Conservation (phyloP, 2,113 vertebrate species). For the Lophura nycthemera region DNA sequence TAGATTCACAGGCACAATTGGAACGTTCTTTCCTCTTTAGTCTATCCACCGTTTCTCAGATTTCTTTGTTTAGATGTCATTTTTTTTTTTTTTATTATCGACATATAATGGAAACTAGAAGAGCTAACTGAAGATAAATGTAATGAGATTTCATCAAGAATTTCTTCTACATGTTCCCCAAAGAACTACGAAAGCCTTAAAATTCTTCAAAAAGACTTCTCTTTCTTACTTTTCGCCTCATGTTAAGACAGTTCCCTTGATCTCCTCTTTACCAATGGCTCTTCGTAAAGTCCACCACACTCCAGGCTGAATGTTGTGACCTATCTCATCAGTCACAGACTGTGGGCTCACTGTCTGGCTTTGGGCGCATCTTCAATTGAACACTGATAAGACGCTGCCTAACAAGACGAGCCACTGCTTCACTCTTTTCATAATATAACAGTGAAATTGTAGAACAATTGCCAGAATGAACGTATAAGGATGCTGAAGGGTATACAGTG, state of each 20-base stretch:
- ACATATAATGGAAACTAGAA: not conserved
- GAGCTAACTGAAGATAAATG: not conserved
- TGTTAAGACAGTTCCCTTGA: not conserved
- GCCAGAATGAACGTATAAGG: constrained; percentile 23
- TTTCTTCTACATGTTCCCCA: not conserved
- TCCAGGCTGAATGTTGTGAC: not conserved
- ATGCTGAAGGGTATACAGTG: constrained; percentile 80
- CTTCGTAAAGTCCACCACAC: not conserved
- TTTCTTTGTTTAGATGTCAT: not conserved
- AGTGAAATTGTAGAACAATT: not conserved
- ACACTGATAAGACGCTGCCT: not conserved
- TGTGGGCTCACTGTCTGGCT: not conserved
- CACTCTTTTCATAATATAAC: not conserved
- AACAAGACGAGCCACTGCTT: not conserved
- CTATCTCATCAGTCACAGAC: not conserved
- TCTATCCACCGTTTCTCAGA: not conserved
- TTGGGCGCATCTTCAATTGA: not conserved
- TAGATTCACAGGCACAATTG: not conserved
- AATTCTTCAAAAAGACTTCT: not conserved
- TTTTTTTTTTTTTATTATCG: not conserved
- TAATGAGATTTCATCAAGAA: not conserved
- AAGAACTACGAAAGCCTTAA: not conserved
- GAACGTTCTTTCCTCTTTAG: not conserved
- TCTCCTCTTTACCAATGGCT: not conserved
- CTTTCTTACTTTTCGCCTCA: not conserved